These are phyloP conservation scores for Pogonus chalceus DNA, from an alignment of 1,140 invertebrate genomes.

Conservation along the genomic window DNA sequence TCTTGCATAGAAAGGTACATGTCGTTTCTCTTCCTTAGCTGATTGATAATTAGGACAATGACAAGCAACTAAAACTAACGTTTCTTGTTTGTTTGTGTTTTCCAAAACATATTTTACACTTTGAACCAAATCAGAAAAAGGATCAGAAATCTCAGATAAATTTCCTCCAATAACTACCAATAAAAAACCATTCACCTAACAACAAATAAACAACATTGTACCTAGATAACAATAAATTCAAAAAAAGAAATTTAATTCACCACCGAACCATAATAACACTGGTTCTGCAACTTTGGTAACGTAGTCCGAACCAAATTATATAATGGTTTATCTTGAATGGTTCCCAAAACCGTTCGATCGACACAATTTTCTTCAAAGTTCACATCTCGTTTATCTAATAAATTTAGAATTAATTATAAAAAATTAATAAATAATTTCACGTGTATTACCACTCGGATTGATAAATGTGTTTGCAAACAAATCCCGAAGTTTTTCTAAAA, in stretches of 20 bases:
- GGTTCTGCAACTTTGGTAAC: background rate
- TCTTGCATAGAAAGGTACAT: background rate
- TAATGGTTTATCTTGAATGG: background rate
- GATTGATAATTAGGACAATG: slow-evolving; percentile 12
- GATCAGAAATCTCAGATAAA: slow-evolving; percentile 16
- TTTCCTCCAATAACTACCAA: slow-evolving; percentile 23
- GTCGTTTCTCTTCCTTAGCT: background rate
- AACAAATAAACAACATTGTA: background rate
- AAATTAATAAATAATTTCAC: too few species aligned
- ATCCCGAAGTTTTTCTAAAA: too few species aligned
- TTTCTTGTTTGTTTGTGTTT: slow-evolving; percentile 17
- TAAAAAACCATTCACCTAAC: slow-evolving; percentile 14
- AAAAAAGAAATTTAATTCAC: too few species aligned
- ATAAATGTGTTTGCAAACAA: too few species aligned
- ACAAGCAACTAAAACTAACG: slow-evolving; percentile 22
- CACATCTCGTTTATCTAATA: too few species aligned
- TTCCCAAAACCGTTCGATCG: background rate
- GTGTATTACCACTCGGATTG: too few species aligned
- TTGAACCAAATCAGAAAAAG: slow-evolving; percentile 19
- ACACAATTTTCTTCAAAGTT: background rate
- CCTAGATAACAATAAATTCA: too few species aligned
- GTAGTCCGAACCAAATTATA: background rate
- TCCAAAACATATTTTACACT: slow-evolving; percentile 24
- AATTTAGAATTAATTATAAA: too few species aligned
- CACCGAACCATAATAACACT: background rate